phyloP scores from a whole-genome alignment of 2,113 vertebrate genomes.

The Tonatia bakeri region DNA sequence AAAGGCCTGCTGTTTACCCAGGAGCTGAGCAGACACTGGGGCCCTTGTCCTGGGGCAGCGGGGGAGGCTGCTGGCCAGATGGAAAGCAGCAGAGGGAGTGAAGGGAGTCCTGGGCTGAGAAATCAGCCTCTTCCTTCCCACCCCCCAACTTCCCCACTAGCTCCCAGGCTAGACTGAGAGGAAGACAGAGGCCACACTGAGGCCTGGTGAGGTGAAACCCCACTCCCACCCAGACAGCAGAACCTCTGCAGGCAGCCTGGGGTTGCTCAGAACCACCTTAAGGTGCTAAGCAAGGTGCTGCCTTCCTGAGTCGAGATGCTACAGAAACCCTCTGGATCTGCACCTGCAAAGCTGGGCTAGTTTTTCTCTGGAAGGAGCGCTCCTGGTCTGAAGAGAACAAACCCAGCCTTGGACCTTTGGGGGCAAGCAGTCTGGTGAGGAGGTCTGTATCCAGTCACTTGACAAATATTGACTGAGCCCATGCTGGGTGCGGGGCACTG shows the following conservation, averaged over 20 bases:
- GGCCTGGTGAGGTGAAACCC: background rate
- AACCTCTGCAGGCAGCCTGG: background rate
- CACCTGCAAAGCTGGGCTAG: too few species aligned
- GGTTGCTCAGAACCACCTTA: background rate
- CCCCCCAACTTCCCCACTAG: background rate
- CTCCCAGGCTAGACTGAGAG: background rate
- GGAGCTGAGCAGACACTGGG: constrained; percentile 76
- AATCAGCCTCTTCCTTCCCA: constrained; percentile 8
- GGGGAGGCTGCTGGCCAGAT: constrained; percentile 61
- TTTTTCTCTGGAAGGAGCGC: background rate
- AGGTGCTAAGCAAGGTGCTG: background rate
- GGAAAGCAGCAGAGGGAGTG: constrained; percentile 3
- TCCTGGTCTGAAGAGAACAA: background rate
- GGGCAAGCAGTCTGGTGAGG: background rate
- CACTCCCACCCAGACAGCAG: background rate
- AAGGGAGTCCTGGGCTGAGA: background rate
- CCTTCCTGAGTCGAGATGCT: background rate
- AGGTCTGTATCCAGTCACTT: background rate
- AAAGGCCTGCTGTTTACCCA: constrained; percentile 72
- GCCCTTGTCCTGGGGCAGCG: constrained; percentile 60
- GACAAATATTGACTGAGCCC: background rate
- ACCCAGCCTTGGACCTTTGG: background rate
- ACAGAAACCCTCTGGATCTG: background rate
- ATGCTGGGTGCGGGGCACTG: background rate
- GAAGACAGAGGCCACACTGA: background rate